These are phyloP conservation scores for Tigriopus japonicus DNA, from an alignment of 1,140 invertebrate species.

Conservation along the genomic window DNA sequence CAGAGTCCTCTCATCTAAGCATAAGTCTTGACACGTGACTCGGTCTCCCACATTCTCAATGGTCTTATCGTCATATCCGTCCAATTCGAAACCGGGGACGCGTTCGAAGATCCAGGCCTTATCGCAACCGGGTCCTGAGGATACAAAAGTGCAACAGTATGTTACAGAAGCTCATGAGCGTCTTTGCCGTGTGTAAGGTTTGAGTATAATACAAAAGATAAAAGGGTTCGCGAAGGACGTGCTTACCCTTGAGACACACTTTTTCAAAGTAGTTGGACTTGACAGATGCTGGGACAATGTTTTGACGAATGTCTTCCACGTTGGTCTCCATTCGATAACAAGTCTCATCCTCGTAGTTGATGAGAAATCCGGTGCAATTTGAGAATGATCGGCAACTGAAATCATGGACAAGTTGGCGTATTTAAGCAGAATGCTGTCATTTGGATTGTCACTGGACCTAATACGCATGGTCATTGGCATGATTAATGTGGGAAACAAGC, in stretches of 20 bases:
- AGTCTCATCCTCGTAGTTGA: constrained; percentile 16
- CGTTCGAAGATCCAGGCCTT: constrained; percentile 28
- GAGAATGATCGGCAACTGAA: constrained; percentile 15
- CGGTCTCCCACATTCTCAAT: constrained; percentile 22
- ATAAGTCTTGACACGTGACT: constrained; percentile 26
- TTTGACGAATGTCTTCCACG: constrained; percentile 6
- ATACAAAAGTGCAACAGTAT: not conserved
- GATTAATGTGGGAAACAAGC: too few species aligned
- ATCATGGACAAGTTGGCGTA: not conserved
- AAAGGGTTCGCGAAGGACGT: too few species aligned
- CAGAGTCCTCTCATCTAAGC: constrained; percentile 23
- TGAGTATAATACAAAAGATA: too few species aligned
- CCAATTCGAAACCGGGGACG: constrained; percentile 26
- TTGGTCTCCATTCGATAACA: constrained; percentile 15
- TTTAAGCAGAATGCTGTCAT: too few species aligned
- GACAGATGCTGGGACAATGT: not conserved
- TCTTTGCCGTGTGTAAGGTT: too few species aligned
- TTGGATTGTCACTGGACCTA: too few species aligned
- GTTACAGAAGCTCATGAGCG: too few species aligned
- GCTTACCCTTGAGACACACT: constrained; percentile 16
- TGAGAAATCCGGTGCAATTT: constrained; percentile 14
- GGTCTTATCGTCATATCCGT: constrained; percentile 24
- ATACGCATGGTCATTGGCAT: too few species aligned
- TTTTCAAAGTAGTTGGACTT: constrained; percentile 16
- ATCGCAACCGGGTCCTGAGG: constrained; percentile 17